These are phyloP conservation scores for Onychostruthus taczanowskii DNA, from an alignment of 2,113 vertebrate species.

Conservation along the genomic window DNA sequence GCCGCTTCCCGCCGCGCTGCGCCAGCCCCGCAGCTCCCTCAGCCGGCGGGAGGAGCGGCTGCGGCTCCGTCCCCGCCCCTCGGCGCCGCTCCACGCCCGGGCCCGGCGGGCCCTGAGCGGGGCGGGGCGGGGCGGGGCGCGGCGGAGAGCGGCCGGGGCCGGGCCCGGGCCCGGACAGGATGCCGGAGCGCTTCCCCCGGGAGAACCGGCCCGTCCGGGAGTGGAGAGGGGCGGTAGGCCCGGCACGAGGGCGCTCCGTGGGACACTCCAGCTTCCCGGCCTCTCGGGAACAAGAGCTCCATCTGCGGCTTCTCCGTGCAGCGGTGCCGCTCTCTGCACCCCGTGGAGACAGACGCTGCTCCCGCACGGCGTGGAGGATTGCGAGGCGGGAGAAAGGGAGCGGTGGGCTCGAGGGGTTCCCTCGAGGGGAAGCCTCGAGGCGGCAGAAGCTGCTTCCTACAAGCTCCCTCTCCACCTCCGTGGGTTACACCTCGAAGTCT, in stretches of 20 bases:
- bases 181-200: not conserved
- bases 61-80: not conserved
- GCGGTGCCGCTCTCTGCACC: accelerated
- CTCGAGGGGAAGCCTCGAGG: not conserved
- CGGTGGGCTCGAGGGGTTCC: too few relatives aligned
- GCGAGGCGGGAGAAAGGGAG: accelerated
- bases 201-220: accelerated
- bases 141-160: not conserved
- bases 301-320: accelerated
- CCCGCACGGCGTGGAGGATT: accelerated
- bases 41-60: not conserved
- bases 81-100: not conserved
- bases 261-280: not conserved
- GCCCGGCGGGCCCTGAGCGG: not conserved
- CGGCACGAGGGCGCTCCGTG: too few relatives aligned
- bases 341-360: too few relatives aligned
- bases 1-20: not conserved
- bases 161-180: too few relatives aligned
- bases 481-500: too few relatives aligned
- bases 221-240: too few relatives aligned
- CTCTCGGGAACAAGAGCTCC: accelerated
- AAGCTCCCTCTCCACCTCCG: accelerated
- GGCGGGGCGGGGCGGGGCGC: not conserved
- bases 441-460: not conserved
- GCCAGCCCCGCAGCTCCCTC: not conserved